A percentile compares a stretch with the other conserved stretches of the same genome.
Evolutionary conservation across 1,140 invertebrate species (phyloP).

Genomic region (Tetramorium alpestre): DNA sequence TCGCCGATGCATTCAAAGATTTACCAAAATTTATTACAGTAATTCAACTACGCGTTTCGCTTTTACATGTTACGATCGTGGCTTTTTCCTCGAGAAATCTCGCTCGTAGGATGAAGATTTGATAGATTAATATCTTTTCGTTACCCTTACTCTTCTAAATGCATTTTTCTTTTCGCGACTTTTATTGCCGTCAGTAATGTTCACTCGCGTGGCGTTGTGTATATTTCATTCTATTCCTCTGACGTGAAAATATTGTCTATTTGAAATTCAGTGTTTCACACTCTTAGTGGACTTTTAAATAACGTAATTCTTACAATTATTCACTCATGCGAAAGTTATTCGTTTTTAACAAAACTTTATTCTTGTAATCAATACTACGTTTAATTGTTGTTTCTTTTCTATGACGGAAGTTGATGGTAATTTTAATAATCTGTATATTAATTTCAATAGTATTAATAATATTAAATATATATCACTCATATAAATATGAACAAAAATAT

Average conservation of each 20-base stretch:
- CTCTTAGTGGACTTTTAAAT: background rate
- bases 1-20: slow-evolving; percentile 11
- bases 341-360: too few species aligned
- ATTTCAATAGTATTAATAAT: too few species aligned
- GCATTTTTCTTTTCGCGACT: background rate
- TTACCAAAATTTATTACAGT: background rate
- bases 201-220: slow-evolving; percentile 2
- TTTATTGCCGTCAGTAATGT: slow-evolving; percentile 45
- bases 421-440: too few species aligned
- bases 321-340: too few species aligned
- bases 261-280: slow-evolving; percentile 15
- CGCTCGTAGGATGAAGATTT: background rate
- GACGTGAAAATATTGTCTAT: background rate
- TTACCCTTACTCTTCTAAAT: slow-evolving; percentile 6
- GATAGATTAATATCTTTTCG: slow-evolving; percentile 34
- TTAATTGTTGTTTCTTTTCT: too few species aligned
- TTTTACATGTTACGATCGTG: background rate
- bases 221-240: slow-evolving; percentile 31
- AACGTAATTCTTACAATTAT: background rate
- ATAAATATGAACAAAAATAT: background rate
- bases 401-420: too few species aligned
- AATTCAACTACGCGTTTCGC: background rate
- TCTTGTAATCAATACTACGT: too few species aligned
- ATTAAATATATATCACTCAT: background rate
- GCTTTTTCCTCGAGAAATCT: background rate